These are phyloP conservation scores for Scatophagus argus DNA, from an alignment of 2,113 vertebrate species.

Conservation along the genomic window DNA sequence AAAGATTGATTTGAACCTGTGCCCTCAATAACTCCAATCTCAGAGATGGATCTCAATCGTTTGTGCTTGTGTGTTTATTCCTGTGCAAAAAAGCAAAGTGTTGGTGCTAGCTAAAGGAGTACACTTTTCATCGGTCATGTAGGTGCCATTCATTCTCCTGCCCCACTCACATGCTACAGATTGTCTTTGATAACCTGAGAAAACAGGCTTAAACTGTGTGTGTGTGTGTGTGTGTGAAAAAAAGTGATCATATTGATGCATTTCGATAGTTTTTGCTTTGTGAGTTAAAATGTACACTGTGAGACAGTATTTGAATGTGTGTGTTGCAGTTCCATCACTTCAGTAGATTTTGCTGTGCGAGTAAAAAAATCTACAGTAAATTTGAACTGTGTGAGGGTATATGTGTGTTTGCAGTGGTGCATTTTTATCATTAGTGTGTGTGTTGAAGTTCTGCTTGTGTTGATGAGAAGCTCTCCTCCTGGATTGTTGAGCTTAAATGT, in stretches of 20 bases:
- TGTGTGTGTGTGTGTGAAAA: background rate
- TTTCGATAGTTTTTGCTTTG: background rate
- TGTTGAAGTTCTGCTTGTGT: conserved; percentile 5
- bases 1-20: conserved; percentile 34
- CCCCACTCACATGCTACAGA: background rate
- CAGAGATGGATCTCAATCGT: conserved; percentile 4
- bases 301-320: background rate
- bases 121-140: conserved; percentile 17
- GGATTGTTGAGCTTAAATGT: conserved; percentile 20
- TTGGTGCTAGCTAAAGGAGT: conserved; percentile 4
- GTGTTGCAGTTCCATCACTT: background rate
- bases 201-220: background rate
- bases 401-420: background rate
- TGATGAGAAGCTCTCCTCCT: conserved; percentile 22
- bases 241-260: background rate
- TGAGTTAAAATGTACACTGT: background rate
- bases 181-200: conserved; percentile 20
- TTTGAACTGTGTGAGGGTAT: background rate
- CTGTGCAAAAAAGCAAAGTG: conserved; percentile 35
- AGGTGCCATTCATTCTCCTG: background rate
- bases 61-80: conserved; percentile 10
- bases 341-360: background rate
- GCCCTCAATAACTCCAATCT: conserved; percentile 40
- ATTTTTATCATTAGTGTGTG: background rate
- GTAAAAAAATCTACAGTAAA: background rate